Evolutionary conservation across 2,797 vertebrate species (phyloP).

Genomic region (Choloepus didactylus): DNA sequence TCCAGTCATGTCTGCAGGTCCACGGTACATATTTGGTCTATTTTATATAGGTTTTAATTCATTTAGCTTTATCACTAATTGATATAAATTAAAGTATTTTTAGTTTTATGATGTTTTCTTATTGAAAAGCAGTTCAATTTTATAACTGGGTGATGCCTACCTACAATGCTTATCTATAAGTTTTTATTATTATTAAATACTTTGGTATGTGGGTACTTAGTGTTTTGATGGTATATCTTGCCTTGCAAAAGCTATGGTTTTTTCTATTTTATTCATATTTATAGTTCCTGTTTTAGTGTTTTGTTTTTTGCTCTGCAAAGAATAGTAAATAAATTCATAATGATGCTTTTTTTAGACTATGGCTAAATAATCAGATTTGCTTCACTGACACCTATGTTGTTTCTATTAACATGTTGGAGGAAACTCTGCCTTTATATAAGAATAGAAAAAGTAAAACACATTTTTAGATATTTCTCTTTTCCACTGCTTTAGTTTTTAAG

Average conservation of each 20-base stretch:
- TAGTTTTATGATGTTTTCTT: conserved; percentile 22
- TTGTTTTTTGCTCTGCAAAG: conserved; percentile 16
- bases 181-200: conserved; percentile 60
- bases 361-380: background rate
- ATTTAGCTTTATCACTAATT: background rate
- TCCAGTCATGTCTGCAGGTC: conserved; percentile 97
- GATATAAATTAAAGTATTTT: conserved; percentile 29
- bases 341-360: background rate
- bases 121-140: background rate
- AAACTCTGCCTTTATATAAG: conserved; percentile 22
- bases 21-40: conserved; percentile 89
- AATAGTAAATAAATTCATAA: background rate
- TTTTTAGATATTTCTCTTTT: background rate
- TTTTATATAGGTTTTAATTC: conserved; percentile 23
- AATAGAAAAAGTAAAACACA: background rate
- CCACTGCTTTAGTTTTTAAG: background rate
- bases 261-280: background rate
- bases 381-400: background rate
- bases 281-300: background rate
- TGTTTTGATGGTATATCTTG: conserved; percentile 47
- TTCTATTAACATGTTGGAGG: background rate
- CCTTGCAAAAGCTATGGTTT: background rate
- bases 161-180: background rate
- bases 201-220: background rate
- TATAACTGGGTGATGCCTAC: background rate